Conservation (phyloP, 1,140 invertebrate species). For the Procambarus clarkii region DNA sequence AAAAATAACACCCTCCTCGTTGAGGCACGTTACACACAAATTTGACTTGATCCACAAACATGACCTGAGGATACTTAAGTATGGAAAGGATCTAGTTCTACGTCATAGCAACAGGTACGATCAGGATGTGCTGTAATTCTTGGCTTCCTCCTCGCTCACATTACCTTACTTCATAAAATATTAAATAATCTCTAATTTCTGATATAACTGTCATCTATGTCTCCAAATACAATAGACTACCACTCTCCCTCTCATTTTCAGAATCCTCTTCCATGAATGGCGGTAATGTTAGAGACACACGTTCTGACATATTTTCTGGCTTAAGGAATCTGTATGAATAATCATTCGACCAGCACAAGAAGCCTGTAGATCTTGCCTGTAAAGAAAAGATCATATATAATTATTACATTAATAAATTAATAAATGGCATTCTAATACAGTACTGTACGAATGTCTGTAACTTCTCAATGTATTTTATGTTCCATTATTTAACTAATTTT, state of each 20-base stretch:
- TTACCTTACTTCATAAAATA: constrained; percentile 31
- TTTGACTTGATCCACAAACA: constrained; percentile 17
- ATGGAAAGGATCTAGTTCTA: constrained; percentile 25
- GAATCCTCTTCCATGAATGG: constrained; percentile 59
- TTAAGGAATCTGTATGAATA: constrained; percentile 59
- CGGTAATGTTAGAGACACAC: constrained; percentile 52
- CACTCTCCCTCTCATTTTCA: constrained; percentile 55
- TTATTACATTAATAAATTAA: too few relatives aligned
- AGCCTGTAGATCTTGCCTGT: constrained; percentile 60
- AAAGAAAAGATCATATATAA: neutral
- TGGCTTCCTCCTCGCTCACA: neutral
- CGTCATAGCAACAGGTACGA: constrained; percentile 22
- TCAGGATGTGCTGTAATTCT: constrained; percentile 28
- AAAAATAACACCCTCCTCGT: constrained; percentile 7
- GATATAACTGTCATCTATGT: constrained; percentile 23
- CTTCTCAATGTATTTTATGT: too few relatives aligned
- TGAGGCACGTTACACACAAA: constrained; percentile 24
- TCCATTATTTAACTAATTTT: too few relatives aligned
- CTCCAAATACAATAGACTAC: constrained; percentile 53
- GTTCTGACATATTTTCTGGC: constrained; percentile 48
- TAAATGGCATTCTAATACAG: too few relatives aligned
- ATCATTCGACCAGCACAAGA: constrained; percentile 48
- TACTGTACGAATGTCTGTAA: too few relatives aligned
- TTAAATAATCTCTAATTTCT: constrained; percentile 21
- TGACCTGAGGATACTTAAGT: constrained; percentile 47